These are phyloP conservation scores for Corydoras maculifer DNA, from an alignment of 2,113 vertebrate genomes.

Conservation along the genomic window DNA sequence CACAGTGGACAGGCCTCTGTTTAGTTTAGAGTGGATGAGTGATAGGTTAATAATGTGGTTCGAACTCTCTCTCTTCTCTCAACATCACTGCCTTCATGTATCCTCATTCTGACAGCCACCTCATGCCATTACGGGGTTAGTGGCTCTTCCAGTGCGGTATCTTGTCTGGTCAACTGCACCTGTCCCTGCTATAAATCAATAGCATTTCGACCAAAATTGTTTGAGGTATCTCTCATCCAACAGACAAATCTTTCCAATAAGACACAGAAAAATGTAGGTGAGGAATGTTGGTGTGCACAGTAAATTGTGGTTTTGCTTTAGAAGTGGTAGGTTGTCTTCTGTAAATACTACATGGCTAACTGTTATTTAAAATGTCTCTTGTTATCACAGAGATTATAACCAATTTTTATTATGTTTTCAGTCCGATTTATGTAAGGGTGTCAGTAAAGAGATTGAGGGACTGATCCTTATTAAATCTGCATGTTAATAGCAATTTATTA, in stretches of 20 bases:
- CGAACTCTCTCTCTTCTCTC: slow-evolving; percentile 12
- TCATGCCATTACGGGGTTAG: slow-evolving; percentile 17
- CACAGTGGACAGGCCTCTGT: slow-evolving; percentile 4
- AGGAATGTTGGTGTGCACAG: slow-evolving; percentile 10
- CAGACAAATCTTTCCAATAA: slow-evolving; percentile 11
- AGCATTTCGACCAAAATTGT: slow-evolving; percentile 15
- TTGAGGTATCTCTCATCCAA: slow-evolving; percentile 12
- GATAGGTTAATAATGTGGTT: slow-evolving; percentile 23
- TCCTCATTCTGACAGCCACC: slow-evolving; percentile 18
- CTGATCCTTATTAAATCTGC: too few species aligned
- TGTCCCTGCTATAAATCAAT: background rate
- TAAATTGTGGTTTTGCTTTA: slow-evolving; percentile 4
- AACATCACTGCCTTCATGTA: slow-evolving; percentile 14
- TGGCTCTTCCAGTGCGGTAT: slow-evolving; percentile 19
- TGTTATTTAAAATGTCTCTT: too few species aligned
- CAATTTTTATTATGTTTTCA: too few species aligned
- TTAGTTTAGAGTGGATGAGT: slow-evolving; percentile 14
- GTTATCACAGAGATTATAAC: too few species aligned
- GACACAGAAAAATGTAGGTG: slow-evolving; percentile 12
- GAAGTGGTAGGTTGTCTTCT: too few species aligned
- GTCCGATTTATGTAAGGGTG: too few species aligned
- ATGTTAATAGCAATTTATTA: too few species aligned
- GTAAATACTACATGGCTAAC: too few species aligned
- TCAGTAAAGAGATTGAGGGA: too few species aligned
- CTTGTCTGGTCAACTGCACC: slow-evolving; percentile 15